Evolutionary conservation across 2,888 invertebrate species (phyloP).

Genomic region (Rhimphoctona megacephalus): DNA sequence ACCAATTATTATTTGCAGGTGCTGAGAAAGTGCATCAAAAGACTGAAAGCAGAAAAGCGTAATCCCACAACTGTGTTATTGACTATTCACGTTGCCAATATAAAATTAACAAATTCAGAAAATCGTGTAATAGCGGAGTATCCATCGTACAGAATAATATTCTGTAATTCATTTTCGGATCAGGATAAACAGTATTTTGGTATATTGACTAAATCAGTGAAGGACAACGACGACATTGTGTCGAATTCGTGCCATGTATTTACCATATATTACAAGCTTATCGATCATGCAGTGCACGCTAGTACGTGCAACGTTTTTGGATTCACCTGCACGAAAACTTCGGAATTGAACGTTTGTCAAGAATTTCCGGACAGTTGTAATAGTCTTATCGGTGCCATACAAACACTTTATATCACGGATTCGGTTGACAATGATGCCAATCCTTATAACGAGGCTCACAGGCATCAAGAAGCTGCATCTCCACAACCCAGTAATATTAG

Average conservation of each 20-base stretch:
- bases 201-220: slow-evolving; percentile 93
- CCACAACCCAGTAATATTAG: slow-evolving; percentile 94
- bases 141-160: slow-evolving; percentile 93
- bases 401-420: slow-evolving; percentile 86
- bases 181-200: slow-evolving; percentile 97
- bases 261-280: slow-evolving; percentile 94
- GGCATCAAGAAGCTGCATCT: slow-evolving; percentile 85
- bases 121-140: slow-evolving; percentile 94
- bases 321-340: slow-evolving; percentile 93
- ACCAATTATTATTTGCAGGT: slow-evolving; percentile 85
- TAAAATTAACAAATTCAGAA: slow-evolving; percentile 92
- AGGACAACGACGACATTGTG: slow-evolving; percentile 86
- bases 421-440: slow-evolving; percentile 77
- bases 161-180: slow-evolving; percentile 95
- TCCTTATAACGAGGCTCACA: slow-evolving; percentile 66
- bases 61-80: slow-evolving; percentile 94
- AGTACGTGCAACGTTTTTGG: slow-evolving; percentile 94
- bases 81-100: slow-evolving; percentile 92
- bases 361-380: slow-evolving; percentile 96
- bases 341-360: slow-evolving; percentile 91
- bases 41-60: slow-evolving; percentile 95
- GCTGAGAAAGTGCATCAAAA: slow-evolving; percentile 94
- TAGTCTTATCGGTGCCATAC: slow-evolving; percentile 87
- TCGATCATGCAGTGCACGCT: slow-evolving; percentile 92
- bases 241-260: slow-evolving; percentile 98